These are phyloP conservation scores for Zaprionus ghesquierei DNA, from an alignment of 1,140 invertebrate species.

Conservation along the genomic window DNA sequence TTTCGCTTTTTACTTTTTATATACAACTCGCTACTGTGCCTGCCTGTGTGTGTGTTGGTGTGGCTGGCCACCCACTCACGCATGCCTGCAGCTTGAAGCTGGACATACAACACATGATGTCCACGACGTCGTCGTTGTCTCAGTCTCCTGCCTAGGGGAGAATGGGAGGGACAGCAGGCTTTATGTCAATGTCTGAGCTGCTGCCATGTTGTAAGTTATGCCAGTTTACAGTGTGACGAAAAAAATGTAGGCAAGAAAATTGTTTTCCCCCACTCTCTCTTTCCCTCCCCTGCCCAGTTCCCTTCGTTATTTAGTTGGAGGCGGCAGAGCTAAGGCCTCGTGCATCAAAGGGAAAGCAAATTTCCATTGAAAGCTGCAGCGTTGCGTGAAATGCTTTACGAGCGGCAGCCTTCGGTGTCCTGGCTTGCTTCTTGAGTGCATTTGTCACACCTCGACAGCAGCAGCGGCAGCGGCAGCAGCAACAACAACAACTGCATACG, in stretches of 20 bases:
- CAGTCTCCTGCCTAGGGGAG: not conserved
- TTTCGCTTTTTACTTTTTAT: slow-evolving; percentile 59
- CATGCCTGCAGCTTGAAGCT: slow-evolving; percentile 53
- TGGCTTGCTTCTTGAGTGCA: slow-evolving; percentile 62
- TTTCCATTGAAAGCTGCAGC: slow-evolving; percentile 79
- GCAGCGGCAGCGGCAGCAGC: not conserved
- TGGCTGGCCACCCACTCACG: slow-evolving; percentile 38
- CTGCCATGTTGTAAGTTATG: slow-evolving; percentile 77
- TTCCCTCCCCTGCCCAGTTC: not conserved
- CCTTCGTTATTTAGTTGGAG: slow-evolving; percentile 34
- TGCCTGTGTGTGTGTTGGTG: not conserved
- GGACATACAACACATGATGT: slow-evolving; percentile 25
- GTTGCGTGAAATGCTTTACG: slow-evolving; percentile 80
- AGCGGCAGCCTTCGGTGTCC: slow-evolving; percentile 13
- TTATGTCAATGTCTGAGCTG: slow-evolving; percentile 79
- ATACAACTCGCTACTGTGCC: slow-evolving; percentile 47
- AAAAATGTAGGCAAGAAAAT: slow-evolving; percentile 61
- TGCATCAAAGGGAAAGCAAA: slow-evolving; percentile 67
- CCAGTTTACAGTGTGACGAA: slow-evolving; percentile 52
- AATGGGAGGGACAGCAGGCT: slow-evolving; percentile 31
- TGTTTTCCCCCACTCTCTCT: slow-evolving; percentile 51
- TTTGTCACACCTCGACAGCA: slow-evolving; percentile 71
- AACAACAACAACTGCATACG: no score
- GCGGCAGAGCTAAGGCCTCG: slow-evolving; percentile 2
- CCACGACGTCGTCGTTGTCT: slow-evolving; percentile 17